Conservation (phyloP, 2,888 invertebrate genomes). For the Tiliacea citrago region DNA sequence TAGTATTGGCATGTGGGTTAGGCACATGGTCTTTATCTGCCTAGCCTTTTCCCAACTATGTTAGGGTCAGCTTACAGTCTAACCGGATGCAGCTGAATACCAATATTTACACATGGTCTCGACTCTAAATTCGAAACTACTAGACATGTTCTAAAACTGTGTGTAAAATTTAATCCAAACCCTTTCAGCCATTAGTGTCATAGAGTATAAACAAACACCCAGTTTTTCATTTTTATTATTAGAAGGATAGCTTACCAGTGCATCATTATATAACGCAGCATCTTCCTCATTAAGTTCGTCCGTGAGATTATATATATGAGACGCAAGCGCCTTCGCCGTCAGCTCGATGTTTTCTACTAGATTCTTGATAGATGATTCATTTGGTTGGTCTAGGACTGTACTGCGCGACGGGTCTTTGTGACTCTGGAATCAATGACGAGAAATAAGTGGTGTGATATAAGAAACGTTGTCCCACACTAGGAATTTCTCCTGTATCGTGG, state of each 20-base stretch:
- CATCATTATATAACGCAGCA: conserved; percentile 92
- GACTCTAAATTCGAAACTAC: neutral
- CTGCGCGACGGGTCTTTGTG: conserved; percentile 92
- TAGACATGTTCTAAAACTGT: neutral
- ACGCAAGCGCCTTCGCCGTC: conserved; percentile 96
- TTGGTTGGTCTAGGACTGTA: conserved; percentile 92
- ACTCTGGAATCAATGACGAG: conserved; percentile 81
- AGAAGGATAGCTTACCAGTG: conserved; percentile 91
- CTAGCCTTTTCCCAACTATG: too few relatives aligned
- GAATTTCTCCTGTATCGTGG: too few relatives aligned
- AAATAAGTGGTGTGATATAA: too few relatives aligned
- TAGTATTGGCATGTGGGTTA: neutral
- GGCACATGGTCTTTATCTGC: too few relatives aligned
- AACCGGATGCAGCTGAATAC: too few relatives aligned
- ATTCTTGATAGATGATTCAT: conserved; percentile 89
- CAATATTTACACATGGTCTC: neutral
- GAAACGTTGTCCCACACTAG: too few relatives aligned
- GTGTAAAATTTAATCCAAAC: neutral
- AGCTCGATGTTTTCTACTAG: conserved; percentile 93
- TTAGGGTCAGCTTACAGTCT: too few relatives aligned
- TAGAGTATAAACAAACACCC: neutral
- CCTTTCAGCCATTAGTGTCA: neutral
- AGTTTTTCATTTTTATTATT: neutral
- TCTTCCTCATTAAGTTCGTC: conserved; percentile 79
- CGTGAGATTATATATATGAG: conserved; percentile 94